These are phyloP conservation scores for Lepilemur septentrionalis DNA, from an alignment of 2,797 vertebrate species.

Conservation along the genomic window DNA sequence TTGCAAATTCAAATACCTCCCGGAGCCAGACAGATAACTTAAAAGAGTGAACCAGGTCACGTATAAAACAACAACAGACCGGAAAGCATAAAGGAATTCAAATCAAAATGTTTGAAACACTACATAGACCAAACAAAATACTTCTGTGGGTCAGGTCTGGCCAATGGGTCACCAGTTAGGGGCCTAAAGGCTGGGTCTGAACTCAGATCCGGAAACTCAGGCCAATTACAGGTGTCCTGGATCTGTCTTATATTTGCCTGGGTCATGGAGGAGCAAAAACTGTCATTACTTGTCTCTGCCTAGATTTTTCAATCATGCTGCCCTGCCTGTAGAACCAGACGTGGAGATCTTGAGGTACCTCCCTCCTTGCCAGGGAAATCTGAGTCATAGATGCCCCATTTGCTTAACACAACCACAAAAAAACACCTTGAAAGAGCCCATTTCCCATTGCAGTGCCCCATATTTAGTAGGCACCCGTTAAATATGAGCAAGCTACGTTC, in stretches of 20 bases:
- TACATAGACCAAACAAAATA: background rate
- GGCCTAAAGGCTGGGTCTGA: background rate
- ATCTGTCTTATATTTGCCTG: background rate
- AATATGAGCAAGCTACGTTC: background rate
- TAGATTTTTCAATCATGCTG: background rate
- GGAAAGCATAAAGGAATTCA: background rate
- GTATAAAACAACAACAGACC: background rate
- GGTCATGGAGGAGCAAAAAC: background rate
- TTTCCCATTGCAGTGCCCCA: background rate
- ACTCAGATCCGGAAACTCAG: background rate
- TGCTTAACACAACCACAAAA: background rate
- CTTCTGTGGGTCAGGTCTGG: background rate
- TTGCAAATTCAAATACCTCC: background rate
- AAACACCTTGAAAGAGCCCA: background rate
- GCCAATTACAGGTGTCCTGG: background rate
- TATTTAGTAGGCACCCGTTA: background rate
- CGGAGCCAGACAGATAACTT: background rate
- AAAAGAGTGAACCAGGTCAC: background rate
- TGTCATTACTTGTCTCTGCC: background rate
- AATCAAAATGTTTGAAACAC: background rate
- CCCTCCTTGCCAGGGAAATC: slow-evolving; percentile 46
- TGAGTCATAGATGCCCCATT: slow-evolving; percentile 43
- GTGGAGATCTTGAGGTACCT: background rate
- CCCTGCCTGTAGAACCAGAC: slow-evolving; percentile 43
- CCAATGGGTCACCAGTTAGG: background rate